A percentile compares a stretch with the other conserved stretches of the same genome.
Evolutionary conservation across 1,140 invertebrate genomes (phyloP).

Genomic region (Drosophila guanche): DNA sequence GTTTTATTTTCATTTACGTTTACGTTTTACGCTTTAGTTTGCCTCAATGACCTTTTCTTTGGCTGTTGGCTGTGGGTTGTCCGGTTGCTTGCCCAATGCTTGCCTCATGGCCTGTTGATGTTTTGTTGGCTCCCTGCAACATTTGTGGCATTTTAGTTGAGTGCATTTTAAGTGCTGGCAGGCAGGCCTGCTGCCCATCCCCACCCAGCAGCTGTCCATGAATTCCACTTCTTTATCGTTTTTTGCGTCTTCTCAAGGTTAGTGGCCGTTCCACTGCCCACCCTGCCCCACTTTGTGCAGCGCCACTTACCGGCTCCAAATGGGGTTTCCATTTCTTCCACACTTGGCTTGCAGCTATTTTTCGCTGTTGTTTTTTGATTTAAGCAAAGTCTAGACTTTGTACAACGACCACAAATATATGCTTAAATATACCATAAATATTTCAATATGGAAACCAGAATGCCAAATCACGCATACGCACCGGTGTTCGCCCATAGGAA

Average conservation of each 20-base stretch:
- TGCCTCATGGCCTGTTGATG: conserved; percentile 26
- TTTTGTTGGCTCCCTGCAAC: conserved; percentile 31
- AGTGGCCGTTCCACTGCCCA: conserved; percentile 19
- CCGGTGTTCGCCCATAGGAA: neutral
- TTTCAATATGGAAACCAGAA: conserved; percentile 26
- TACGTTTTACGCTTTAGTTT: conserved; percentile 36
- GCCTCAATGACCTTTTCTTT: conserved; percentile 53
- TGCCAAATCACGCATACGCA: conserved; percentile 44
- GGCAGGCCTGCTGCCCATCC: conserved; percentile 7
- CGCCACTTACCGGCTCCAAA: conserved; percentile 31
- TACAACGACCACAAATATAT: conserved; percentile 15
- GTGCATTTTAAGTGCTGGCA: conserved; percentile 59
- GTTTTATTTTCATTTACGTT: conserved; percentile 51
- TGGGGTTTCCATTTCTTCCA: conserved; percentile 47
- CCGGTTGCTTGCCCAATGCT: conserved; percentile 19
- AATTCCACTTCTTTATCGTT: no score
- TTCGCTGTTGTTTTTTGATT: conserved; percentile 10
- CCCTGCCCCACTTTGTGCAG: neutral
- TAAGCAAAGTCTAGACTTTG: conserved; percentile 37
- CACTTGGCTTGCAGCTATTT: conserved; percentile 16
- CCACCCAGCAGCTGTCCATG: no score
- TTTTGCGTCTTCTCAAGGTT: conserved; percentile 31
- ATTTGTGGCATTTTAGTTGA: conserved; percentile 65
- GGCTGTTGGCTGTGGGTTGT: conserved; percentile 15
- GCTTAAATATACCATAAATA: conserved; percentile 46